A percentile compares a stretch with the other conserved stretches of the same genome.
phyloP scores from a whole-genome alignment of 2,888 invertebrate species.

The Philereme vetulata region DNA sequence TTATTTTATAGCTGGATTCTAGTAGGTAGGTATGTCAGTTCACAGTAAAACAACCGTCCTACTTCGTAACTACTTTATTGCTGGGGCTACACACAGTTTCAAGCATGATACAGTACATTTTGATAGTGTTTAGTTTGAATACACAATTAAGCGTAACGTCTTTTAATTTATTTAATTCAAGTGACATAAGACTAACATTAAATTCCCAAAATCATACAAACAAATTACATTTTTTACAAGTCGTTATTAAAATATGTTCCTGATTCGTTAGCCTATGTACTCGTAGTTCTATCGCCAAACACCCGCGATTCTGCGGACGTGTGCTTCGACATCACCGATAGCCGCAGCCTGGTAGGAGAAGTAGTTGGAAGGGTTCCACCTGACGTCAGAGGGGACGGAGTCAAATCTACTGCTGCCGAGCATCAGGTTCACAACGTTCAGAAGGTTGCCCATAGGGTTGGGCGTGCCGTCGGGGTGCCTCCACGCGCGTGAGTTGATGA shows the following conservation, averaged over 20 bases:
- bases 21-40: too few relatives aligned
- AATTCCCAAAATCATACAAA: too few relatives aligned
- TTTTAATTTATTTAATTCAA: too few relatives aligned
- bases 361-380: conserved; percentile 23
- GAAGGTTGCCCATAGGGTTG: conserved; percentile 24
- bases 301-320: conserved; percentile 23
- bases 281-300: conserved; percentile 10
- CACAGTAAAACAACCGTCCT: too few relatives aligned
- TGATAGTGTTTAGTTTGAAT: too few relatives aligned
- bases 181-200: too few relatives aligned
- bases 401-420: conserved; percentile 11
- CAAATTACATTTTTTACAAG: too few relatives aligned
- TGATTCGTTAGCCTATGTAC: background rate
- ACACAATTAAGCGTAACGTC: too few relatives aligned
- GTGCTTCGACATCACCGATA: conserved; percentile 20
- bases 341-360: conserved; percentile 17
- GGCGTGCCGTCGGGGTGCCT: conserved; percentile 22
- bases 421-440: conserved; percentile 12
- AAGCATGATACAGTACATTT: too few relatives aligned
- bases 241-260: background rate
- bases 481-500: conserved; percentile 27
- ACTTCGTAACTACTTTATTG: too few relatives aligned
- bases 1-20: too few relatives aligned
- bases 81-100: too few relatives aligned
- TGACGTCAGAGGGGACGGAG: conserved; percentile 18